A percentile compares a stretch with the other conserved stretches of the same genome.
Conservation (phyloP, 1,140 invertebrate species). For the Diachasmimorpha longicaudata region DNA sequence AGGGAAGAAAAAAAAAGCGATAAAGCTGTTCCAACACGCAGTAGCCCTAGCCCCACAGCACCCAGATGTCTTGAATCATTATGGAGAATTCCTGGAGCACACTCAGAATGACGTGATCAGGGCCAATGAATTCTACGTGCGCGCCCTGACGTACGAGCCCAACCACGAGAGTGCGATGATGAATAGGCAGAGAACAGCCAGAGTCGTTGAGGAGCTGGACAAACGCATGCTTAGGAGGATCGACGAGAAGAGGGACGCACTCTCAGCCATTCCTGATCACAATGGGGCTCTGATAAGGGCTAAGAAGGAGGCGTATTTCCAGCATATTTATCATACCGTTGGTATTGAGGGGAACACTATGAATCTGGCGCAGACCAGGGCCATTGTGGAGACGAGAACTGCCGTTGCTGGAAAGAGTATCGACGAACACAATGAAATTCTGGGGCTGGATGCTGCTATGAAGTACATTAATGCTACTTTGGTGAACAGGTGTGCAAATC, state of each 20-base stretch:
- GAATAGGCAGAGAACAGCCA: constrained; percentile 83
- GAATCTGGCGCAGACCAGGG: constrained; percentile 90
- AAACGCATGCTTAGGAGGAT: constrained; percentile 78
- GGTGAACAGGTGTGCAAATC: constrained; percentile 66
- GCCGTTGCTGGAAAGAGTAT: constrained; percentile 94
- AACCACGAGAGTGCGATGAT: constrained; percentile 79
- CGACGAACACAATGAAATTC: constrained; percentile 95
- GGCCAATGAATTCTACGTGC: constrained; percentile 81
- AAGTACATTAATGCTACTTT: constrained; percentile 94
- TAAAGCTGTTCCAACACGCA: constrained; percentile 90
- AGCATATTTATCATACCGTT: constrained; percentile 95
- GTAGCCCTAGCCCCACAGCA: constrained; percentile 88
- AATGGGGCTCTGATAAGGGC: constrained; percentile 81
- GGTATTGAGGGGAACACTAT: constrained; percentile 98
- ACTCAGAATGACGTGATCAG: constrained; percentile 83
- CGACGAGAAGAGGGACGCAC: constrained; percentile 83
- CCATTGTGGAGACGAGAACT: constrained; percentile 91
- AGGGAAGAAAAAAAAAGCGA: constrained; percentile 85
- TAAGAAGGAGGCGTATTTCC: constrained; percentile 92
- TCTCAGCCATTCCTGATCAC: constrained; percentile 81
- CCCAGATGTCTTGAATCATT: constrained; percentile 89
- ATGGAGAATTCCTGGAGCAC: constrained; percentile 92
- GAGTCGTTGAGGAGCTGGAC: constrained; percentile 91
- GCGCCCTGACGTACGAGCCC: constrained; percentile 83
- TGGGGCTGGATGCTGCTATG: constrained; percentile 92